Percentiles rank a stretch among this genome's conserved stretches.
phyloP scores from a whole-genome alignment of 1,140 invertebrate species.

The Muscidifurax raptorellus region DNA sequence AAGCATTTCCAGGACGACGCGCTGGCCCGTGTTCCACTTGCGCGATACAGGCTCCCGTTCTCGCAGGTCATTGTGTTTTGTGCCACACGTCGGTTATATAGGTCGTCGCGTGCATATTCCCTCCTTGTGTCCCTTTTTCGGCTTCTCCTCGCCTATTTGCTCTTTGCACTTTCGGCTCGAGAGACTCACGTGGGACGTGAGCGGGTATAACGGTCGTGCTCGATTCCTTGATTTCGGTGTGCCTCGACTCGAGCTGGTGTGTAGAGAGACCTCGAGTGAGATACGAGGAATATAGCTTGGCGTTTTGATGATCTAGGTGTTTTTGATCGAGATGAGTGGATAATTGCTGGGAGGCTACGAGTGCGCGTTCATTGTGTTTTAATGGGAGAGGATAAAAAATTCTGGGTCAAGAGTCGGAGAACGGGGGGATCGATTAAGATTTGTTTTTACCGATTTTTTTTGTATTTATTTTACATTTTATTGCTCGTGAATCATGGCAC shows the following conservation, averaged over 20 bases:
- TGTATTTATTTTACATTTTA: background rate
- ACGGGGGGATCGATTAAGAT: background rate
- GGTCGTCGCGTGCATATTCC: background rate
- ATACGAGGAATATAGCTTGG: background rate
- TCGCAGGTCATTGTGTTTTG: background rate
- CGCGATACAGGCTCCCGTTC: too few relatives aligned
- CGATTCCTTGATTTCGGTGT: slow-evolving; percentile 41
- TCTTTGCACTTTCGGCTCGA: slow-evolving; percentile 17
- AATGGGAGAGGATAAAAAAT: background rate
- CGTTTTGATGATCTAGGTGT: background rate
- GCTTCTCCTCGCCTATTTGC: background rate
- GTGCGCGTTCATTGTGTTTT: background rate
- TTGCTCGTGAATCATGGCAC: background rate
- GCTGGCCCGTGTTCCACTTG: background rate
- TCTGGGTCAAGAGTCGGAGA: background rate
- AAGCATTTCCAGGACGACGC: background rate
- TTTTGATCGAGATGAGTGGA: background rate
- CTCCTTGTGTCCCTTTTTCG: background rate
- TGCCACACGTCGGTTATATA: background rate
- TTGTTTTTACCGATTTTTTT: background rate
- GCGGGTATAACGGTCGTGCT: slow-evolving; percentile 34
- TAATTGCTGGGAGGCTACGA: background rate
- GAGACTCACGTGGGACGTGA: background rate
- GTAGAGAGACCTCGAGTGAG: background rate
- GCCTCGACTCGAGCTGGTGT: background rate